Conservation (phyloP, 92 coral and sea anemone species). For the Porites cylindrica region DNA sequence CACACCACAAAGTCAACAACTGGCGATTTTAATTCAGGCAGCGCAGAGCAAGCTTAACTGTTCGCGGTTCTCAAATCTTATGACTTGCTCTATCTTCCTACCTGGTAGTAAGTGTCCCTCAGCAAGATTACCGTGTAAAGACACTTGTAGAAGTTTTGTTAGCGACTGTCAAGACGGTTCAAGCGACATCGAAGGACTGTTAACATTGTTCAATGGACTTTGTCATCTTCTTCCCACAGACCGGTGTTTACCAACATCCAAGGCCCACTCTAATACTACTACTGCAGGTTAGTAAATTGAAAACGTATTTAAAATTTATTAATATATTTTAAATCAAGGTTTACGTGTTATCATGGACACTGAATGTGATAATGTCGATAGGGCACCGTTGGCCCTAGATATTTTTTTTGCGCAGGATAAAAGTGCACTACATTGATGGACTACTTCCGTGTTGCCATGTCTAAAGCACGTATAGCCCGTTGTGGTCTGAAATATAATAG, state of each 20-base stretch:
- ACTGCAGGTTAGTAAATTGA: conserved; percentile 10
- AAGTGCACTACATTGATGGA: too few species aligned
- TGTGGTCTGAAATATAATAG: too few species aligned
- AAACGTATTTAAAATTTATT: too few species aligned
- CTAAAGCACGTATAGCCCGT: too few species aligned
- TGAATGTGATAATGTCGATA: too few species aligned
- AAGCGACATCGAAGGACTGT: conserved; percentile 13
- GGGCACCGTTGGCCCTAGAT: too few species aligned
- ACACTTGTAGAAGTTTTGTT: conserved; percentile 32
- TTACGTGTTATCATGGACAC: too few species aligned
- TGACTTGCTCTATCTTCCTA: conserved; percentile 39
- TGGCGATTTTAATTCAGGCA: background rate
- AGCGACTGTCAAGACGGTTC: background rate
- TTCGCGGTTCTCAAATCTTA: conserved; percentile 20
- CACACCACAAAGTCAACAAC: background rate
- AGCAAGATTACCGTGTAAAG: conserved; percentile 25
- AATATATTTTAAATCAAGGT: too few species aligned
- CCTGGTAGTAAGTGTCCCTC: background rate
- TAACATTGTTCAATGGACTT: conserved; percentile 15
- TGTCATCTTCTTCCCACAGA: conserved; percentile 10
- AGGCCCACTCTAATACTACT: background rate
- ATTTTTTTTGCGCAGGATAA: too few species aligned
- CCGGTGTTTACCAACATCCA: background rate
- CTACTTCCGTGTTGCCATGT: too few species aligned
- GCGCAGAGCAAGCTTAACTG: conserved; percentile 17